A percentile compares a stretch with the other conserved stretches of the same genome.
Conservation (phyloP, 2,113 vertebrate species). For the Proterorhinus semilunaris region DNA sequence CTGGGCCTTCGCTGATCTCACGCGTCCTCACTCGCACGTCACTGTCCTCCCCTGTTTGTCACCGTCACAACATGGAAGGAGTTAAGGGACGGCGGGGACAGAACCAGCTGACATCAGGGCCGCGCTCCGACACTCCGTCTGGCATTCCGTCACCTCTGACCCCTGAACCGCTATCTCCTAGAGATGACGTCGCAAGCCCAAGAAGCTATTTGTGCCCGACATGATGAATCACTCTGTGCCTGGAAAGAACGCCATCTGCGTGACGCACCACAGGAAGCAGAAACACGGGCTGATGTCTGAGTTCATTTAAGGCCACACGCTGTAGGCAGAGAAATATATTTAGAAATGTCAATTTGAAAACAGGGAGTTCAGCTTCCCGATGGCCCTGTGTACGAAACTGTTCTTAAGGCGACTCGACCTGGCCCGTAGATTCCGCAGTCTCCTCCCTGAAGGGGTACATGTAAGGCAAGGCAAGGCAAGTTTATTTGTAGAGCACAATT, state of each 20-base stretch:
- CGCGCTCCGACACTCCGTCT: slow-evolving; percentile 1
- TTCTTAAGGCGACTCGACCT: too few species aligned
- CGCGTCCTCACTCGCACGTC: not conserved
- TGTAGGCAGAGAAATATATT: too few species aligned
- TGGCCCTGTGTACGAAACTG: too few species aligned
- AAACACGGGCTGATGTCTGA: not conserved
- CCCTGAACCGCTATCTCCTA: slow-evolving; percentile 26
- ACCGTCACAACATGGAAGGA: not conserved
- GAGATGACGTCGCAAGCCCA: slow-evolving; percentile 36
- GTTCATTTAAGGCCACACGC: not conserved
- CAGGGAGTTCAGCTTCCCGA: too few species aligned
- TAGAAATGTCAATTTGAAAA: too few species aligned
- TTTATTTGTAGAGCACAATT: too few species aligned
- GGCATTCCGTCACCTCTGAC: slow-evolving; percentile 26
- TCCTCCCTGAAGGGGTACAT: too few species aligned
- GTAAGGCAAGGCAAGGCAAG: too few species aligned
- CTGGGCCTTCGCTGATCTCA: not conserved
- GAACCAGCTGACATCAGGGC: slow-evolving; percentile 24
- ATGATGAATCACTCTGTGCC: slow-evolving; percentile 18
- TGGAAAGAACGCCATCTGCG: not conserved
- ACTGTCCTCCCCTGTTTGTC: not conserved
- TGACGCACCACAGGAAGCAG: not conserved
- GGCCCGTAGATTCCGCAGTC: too few species aligned
- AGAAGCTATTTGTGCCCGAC: slow-evolving; percentile 1
- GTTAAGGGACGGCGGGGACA: not conserved